Conservation (phyloP, 2,888 invertebrate species). For the Acronicta alni region DNA sequence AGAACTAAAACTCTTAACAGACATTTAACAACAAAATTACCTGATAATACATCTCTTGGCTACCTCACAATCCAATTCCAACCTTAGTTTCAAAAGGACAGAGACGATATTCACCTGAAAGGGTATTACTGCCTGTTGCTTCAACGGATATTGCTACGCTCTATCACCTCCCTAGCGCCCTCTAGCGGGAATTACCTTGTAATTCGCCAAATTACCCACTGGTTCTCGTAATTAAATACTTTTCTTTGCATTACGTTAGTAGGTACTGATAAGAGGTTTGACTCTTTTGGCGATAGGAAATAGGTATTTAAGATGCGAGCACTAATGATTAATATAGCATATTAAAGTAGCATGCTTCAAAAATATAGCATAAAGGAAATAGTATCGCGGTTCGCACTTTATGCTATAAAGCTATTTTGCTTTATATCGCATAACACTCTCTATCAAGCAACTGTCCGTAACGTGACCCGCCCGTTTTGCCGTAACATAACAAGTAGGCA, state of each 20-base stretch:
- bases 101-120: slow-evolving; percentile 13
- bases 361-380: too few relatives aligned
- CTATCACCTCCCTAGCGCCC: slow-evolving; percentile 74
- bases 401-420: too few relatives aligned
- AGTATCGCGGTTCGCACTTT: too few relatives aligned
- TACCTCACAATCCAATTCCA: background rate
- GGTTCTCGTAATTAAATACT: slow-evolving; percentile 83
- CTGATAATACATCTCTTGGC: slow-evolving; percentile 34
- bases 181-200: slow-evolving; percentile 82
- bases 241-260: slow-evolving; percentile 55
- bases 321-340: too few relatives aligned
- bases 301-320: too few relatives aligned
- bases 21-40: slow-evolving; percentile 53
- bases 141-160: slow-evolving; percentile 81
- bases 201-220: slow-evolving; percentile 84
- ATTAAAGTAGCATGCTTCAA: too few relatives aligned
- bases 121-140: slow-evolving; percentile 76
- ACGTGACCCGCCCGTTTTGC: too few relatives aligned
- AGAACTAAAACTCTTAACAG: slow-evolving; percentile 40
- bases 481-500: too few relatives aligned
- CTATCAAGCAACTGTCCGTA: too few relatives aligned
- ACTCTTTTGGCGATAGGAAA: slow-evolving; percentile 13
- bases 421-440: too few relatives aligned
- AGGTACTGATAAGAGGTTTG: slow-evolving; percentile 40
- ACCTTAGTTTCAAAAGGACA: slow-evolving; percentile 2